phyloP scores from a whole-genome alignment of 2,888 invertebrate species.

The Philopedon plagiatum region DNA sequence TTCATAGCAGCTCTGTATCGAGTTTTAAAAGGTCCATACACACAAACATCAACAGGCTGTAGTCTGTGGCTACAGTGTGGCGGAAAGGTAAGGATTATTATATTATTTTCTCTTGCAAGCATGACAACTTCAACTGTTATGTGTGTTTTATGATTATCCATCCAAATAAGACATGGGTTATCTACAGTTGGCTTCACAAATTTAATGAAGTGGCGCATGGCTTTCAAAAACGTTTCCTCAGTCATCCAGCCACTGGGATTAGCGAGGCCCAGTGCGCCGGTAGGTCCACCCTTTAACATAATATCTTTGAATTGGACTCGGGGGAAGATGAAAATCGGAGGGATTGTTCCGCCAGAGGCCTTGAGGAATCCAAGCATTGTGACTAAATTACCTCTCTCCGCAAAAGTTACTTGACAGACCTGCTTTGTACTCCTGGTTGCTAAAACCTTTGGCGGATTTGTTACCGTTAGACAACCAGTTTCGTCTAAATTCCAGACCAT shows the following conservation, averaged over 20 bases:
- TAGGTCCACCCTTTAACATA: constrained; percentile 34
- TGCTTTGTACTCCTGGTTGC: constrained; percentile 42
- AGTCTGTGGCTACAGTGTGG: constrained; percentile 39
- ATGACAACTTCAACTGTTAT: neutral
- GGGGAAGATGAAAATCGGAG: constrained; percentile 36
- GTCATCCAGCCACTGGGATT: constrained; percentile 47
- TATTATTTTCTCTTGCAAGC: constrained; percentile 33
- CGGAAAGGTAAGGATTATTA: constrained; percentile 39
- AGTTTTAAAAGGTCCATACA: constrained; percentile 43
- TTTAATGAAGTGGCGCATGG: constrained; percentile 25
- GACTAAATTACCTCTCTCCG: constrained; percentile 35
- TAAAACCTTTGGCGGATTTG: constrained; percentile 48
- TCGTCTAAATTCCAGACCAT: constrained; percentile 43
- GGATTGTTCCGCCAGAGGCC: constrained; percentile 36
- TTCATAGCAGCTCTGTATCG: constrained; percentile 36
- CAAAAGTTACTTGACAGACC: constrained; percentile 32
- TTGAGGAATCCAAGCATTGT: constrained; percentile 30
- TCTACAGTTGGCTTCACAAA: constrained; percentile 33
- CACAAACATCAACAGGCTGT: constrained; percentile 44
- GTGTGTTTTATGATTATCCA: constrained; percentile 32
- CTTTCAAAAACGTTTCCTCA: constrained; percentile 39
- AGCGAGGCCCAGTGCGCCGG: constrained; percentile 30
- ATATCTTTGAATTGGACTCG: constrained; percentile 41
- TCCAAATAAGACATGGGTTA: constrained; percentile 31
- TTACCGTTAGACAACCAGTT: constrained; percentile 46